phyloP scores from a whole-genome alignment of 2,113 vertebrate species.

The Cyanistes caeruleus region DNA sequence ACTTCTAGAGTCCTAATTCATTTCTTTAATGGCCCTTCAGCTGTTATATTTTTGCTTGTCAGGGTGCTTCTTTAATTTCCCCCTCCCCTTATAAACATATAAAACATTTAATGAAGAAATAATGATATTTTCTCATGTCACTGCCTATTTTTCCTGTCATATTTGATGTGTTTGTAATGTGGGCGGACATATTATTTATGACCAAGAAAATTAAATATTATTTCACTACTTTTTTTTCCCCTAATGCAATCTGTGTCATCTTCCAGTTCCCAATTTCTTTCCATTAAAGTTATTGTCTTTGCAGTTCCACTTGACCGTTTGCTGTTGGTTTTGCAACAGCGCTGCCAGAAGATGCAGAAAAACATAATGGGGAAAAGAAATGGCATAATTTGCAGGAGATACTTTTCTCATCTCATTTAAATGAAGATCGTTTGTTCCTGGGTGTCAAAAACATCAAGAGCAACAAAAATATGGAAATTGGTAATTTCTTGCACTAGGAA shows the following conservation, averaged over 20 bases:
- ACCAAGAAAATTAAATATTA: slow-evolving; percentile 81
- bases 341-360: slow-evolving; percentile 63
- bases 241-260: slow-evolving; percentile 75
- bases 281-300: slow-evolving; percentile 80
- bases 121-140: slow-evolving; percentile 74
- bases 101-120: slow-evolving; percentile 77
- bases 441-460: slow-evolving; percentile 69
- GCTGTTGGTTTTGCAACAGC: slow-evolving; percentile 67
- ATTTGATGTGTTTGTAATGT: slow-evolving; percentile 76
- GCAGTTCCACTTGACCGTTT: slow-evolving; percentile 70
- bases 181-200: slow-evolving; percentile 79
- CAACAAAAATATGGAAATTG: slow-evolving; percentile 63
- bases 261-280: slow-evolving; percentile 73
- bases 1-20: slow-evolving; percentile 30
- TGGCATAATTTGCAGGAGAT: slow-evolving; percentile 75
- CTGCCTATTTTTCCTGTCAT: slow-evolving; percentile 75
- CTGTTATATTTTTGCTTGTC: slow-evolving; percentile 50
- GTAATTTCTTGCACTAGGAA: slow-evolving; percentile 51
- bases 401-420: slow-evolving; percentile 75
- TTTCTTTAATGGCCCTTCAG: slow-evolving; percentile 30
- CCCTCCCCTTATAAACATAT: slow-evolving; percentile 18
- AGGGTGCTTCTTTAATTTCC: slow-evolving; percentile 1
- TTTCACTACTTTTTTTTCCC: slow-evolving; percentile 62
- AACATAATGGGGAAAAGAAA: slow-evolving; percentile 76
- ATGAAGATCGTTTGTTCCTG: slow-evolving; percentile 78